phyloP scores from a whole-genome alignment of 2,797 vertebrate species.

The Coregonus sp. region DNA sequence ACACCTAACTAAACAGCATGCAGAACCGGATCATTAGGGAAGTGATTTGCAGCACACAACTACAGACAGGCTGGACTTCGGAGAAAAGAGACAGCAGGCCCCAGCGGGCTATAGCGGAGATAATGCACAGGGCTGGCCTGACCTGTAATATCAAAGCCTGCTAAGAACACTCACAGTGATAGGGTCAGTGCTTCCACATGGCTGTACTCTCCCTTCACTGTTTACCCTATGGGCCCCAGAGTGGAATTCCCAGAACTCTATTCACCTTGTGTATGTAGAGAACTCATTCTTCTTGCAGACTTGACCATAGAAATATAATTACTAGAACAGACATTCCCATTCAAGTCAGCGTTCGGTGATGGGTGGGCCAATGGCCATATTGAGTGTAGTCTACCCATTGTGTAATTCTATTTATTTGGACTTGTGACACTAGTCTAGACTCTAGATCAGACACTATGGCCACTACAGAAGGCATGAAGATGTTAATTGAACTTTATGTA shows the following conservation, averaged over 20 bases:
- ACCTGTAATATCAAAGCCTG: neutral
- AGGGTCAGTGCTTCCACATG: constrained; percentile 19
- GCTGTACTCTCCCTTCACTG: neutral
- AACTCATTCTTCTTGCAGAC: neutral
- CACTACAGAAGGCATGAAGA: neutral
- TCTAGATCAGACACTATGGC: neutral
- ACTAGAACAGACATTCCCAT: neutral
- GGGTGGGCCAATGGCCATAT: neutral
- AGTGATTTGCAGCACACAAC: constrained; percentile 5
- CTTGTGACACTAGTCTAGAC: neutral
- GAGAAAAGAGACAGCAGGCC: too few relatives aligned
- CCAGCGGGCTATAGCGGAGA: neutral
- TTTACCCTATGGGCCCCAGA: neutral
- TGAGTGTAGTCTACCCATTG: neutral
- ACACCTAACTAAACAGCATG: neutral
- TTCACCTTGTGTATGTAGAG: neutral
- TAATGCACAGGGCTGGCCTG: neutral
- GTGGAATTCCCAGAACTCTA: neutral
- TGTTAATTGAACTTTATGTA: neutral
- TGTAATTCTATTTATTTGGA: neutral
- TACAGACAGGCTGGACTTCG: neutral
- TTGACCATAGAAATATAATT: neutral
- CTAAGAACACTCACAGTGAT: neutral
- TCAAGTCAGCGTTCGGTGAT: neutral
- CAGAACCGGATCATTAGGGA: constrained; percentile 21